Conservation (phyloP, 2,888 invertebrate genomes). For the Pyrochroa serraticornis region DNA sequence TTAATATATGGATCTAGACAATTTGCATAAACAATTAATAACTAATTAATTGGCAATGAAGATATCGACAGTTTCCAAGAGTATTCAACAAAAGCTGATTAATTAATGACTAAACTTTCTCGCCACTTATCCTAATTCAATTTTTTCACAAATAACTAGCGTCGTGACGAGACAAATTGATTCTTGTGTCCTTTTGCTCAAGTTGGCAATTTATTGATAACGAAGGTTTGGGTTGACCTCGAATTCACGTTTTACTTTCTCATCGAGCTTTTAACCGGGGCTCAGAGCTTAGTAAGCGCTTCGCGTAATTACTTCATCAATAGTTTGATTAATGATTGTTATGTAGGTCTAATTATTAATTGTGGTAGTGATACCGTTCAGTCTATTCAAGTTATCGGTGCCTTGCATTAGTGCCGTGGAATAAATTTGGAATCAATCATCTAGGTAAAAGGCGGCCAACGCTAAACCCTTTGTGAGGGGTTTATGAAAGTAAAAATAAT, state of each 20-base stretch:
- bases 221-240: not conserved
- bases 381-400: constrained; percentile 18
- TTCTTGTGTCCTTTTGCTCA: constrained; percentile 13
- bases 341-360: constrained; percentile 32
- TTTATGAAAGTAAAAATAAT: too few relatives aligned
- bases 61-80: not conserved
- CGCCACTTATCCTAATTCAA: too few relatives aligned
- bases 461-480: too few relatives aligned
- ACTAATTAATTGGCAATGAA: constrained; percentile 3
- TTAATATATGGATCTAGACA: constrained; percentile 2
- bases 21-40: constrained; percentile 2
- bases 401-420: constrained; percentile 5
- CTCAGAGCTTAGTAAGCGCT: constrained; percentile 8
- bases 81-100: too few relatives aligned
- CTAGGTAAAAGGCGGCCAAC: not conserved
- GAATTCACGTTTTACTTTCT: constrained; percentile 13
- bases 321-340: constrained; percentile 38
- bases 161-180: constrained; percentile 12
- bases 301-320: constrained; percentile 30
- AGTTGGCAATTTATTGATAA: constrained; percentile 17
- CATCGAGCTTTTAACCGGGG: constrained; percentile 15
- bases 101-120: too few relatives aligned
- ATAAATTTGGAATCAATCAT: constrained; percentile 3
- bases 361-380: constrained; percentile 34
- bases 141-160: too few relatives aligned